A percentile compares a stretch with the other conserved stretches of the same genome.
phyloP scores from a whole-genome alignment of 2,113 vertebrate species.

The Seriola rivoliana region DNA sequence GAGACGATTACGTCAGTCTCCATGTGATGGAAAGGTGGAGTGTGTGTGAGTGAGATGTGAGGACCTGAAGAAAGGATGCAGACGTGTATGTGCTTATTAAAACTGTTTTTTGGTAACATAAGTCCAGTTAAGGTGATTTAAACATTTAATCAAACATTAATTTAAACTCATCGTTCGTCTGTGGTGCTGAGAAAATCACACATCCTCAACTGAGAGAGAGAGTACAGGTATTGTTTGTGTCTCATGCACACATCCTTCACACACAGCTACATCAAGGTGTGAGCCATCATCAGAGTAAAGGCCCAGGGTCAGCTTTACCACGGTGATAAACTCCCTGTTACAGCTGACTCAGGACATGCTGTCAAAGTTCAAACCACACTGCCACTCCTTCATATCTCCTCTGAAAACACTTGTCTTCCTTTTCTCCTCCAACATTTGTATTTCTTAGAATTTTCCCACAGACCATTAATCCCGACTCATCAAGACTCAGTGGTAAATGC shows the following conservation, averaged over 20 bases:
- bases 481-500: too few species aligned
- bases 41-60: background rate
- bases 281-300: slow-evolving; percentile 18
- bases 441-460: background rate
- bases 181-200: background rate
- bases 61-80: background rate
- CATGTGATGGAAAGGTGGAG: slow-evolving; percentile 10
- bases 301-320: slow-evolving; percentile 30
- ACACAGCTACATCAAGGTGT: background rate
- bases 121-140: background rate
- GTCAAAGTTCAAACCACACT: slow-evolving; percentile 12
- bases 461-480: background rate
- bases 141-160: background rate
- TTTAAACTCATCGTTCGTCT: too few species aligned
- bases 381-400: background rate
- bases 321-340: slow-evolving; percentile 50
- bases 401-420: background rate
- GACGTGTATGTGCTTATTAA: background rate
- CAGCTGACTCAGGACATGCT: slow-evolving; percentile 54
- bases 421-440: background rate
- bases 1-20: slow-evolving; percentile 31
- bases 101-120: background rate
- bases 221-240: slow-evolving; percentile 4
- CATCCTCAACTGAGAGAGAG: too few species aligned
- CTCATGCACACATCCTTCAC: background rate